Conservation (phyloP, 2,888 invertebrate genomes). For the Trisateles emortualis region DNA sequence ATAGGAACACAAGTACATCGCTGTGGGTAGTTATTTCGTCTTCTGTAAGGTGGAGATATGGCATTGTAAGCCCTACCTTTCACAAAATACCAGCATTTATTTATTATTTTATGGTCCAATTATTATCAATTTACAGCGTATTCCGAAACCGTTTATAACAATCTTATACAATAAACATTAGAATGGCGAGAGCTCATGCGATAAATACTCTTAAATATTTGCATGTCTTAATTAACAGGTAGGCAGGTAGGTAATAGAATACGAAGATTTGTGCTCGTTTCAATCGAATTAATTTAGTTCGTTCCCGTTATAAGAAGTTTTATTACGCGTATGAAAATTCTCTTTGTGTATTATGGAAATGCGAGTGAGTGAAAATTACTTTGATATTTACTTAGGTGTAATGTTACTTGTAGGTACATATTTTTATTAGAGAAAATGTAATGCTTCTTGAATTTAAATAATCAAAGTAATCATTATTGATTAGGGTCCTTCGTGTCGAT, state of each 20-base stretch:
- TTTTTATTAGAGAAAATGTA: no score
- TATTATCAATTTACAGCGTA: neutral
- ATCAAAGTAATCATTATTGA: no score
- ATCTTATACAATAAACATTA: constrained; percentile 15
- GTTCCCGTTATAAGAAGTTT: constrained; percentile 12
- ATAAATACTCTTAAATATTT: constrained; percentile 46
- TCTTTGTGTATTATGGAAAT: neutral
- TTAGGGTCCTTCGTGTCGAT: no score
- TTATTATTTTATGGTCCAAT: constrained; percentile 4
- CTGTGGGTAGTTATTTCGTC: no score
- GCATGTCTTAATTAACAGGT: constrained; percentile 49
- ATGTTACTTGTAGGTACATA: neutral
- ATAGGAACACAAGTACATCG: no score
- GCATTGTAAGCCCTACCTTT: no score
- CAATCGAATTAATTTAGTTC: constrained; percentile 51
- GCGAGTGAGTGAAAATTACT: neutral
- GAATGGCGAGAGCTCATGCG: constrained; percentile 24
- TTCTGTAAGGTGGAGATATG: no score
- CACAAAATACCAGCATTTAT: no score
- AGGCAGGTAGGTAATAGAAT: constrained; percentile 27
- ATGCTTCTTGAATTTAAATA: no score
- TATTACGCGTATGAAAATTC: neutral
- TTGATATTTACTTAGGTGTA: neutral
- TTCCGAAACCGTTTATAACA: neutral
- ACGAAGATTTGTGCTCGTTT: constrained; percentile 37